Percentiles rank a stretch among this genome's conserved stretches.
These are phyloP conservation scores for Nomia melanderi DNA, from an alignment of 1,140 invertebrate genomes.

Conservation along the genomic window DNA sequence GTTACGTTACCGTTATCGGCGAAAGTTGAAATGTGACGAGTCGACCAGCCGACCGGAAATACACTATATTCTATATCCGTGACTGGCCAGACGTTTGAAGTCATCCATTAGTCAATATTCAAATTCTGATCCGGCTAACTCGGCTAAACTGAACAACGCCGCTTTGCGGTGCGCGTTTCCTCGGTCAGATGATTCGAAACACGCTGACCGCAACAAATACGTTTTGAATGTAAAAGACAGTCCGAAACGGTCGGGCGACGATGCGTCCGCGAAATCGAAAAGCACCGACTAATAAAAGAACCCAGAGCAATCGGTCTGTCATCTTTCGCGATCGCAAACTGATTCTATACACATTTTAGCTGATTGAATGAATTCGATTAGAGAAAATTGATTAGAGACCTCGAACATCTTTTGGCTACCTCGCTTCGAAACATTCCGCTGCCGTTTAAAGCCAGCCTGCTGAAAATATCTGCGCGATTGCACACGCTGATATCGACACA, in stretches of 20 bases:
- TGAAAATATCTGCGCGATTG: neutral
- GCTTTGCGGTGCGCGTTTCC: neutral
- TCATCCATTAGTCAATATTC: neutral
- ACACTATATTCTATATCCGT: neutral
- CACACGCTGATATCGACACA: neutral
- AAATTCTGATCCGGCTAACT: neutral
- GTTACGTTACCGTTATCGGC: too few species aligned
- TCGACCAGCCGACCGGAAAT: slow-evolving; percentile 13
- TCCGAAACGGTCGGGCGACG: neutral
- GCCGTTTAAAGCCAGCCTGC: neutral
- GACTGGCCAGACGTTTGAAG: neutral
- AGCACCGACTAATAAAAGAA: neutral
- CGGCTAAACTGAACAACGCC: neutral
- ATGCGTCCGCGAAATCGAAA: slow-evolving; percentile 1
- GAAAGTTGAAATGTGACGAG: neutral
- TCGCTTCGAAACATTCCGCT: neutral
- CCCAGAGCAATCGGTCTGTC: neutral
- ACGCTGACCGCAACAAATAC: neutral
- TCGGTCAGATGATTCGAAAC: neutral
- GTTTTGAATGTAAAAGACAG: neutral
- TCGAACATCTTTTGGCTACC: neutral
- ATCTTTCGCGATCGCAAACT: neutral
- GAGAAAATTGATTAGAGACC: neutral
- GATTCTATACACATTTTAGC: neutral
- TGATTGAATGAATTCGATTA: neutral